Evolutionary conservation across 92 coral and sea anemone genomes (phyloP), one percentile per base, ranked within the genome.

Genomic region (Bergia puertoricense): DNA sequence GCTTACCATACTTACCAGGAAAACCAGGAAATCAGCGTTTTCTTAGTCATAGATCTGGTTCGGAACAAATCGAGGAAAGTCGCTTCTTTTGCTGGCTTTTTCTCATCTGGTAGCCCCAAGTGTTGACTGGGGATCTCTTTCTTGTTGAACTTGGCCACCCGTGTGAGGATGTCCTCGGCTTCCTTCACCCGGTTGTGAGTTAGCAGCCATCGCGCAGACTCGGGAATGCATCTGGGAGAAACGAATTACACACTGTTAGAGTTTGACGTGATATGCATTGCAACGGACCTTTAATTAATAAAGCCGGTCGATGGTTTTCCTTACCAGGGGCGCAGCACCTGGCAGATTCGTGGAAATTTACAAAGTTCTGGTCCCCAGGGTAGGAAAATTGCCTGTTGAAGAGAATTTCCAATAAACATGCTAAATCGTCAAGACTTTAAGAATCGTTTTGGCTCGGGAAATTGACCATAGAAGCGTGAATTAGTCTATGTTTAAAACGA

Each of bases 131-230:
- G 98, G 90, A 90, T 92, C 81, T 81, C 81, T 72, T 85, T 90
- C 92, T 94, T 95, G 96, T 97, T 97, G 74, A 85, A 89, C 73
- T 91, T 94, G 11, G 98, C 99, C 51, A 97, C 92, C 78, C 88
- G 86, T 67, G 68, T 41, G 16, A 97, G 88, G 85, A 93, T 88
- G 16, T 81, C 88, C 75, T 96, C 92, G 10, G 98, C 98, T 38
- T 94, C 92, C 48, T 88, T 90, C 3, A 56, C 80, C 71, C 81
- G 76, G 30, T 90, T 92, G 83, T 97, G 98, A 10, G 98, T 96
- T 62, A 94, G 72, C 86, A 94, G 88, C 96, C 96, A 93, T 22
- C 99, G 97, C 4, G 92, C 98, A 56, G 98, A 92, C 86, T 97
- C 99, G 22, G 99, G 99, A 74, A 97, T 86, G 62, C 93, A 81